Evolutionary conservation across 2,888 invertebrate species (phyloP), one percentile per base, ranked within the genome.

Genomic region (Drosophila falleni): DNA sequence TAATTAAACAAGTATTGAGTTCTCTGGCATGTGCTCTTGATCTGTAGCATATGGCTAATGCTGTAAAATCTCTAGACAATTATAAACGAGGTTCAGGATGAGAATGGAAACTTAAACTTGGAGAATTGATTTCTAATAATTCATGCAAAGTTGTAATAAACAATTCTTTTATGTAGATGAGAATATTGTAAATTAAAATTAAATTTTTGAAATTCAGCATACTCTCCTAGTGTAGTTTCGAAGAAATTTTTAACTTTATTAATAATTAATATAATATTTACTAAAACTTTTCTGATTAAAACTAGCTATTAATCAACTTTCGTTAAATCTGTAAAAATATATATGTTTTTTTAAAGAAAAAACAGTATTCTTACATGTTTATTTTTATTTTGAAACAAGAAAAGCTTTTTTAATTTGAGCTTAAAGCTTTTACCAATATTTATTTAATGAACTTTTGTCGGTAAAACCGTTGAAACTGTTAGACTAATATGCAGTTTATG

Each of bases 41-140:
- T 85, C 88, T 74, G 46, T 67, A 58, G 62, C 87, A 89, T 80
- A 84, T 89, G 86, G 75, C 67, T 72, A 83, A 80, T 78, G 54
- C 50, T 54, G 11, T 29, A 5, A 6, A 16, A 23, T 23, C 5
- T 31, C 47, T 31, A 19, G 13, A 47, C 56, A 47, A 26, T 33
- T 44, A 5, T n/a, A 13, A 23, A 26, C 26, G 26, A n/a, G 11
- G 10, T 39, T 15, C 8, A 10, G 23, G 19, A n/a, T 42, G 55
- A 33, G 44, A 42, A 44, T 42, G 19, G 33, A 55, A 55, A 55
- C 55, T 55, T 19, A 0, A 26, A 26, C 16, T 4, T 1, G 31
- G 15, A 15, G 15, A 53, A 29, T 29, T 19, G 5, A 9, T 3
- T 10, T 13, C 11, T 5, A 1, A 19, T 16, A 11, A 11, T 13